phyloP scores from a whole-genome alignment of 2,797 vertebrate species.

The Microctenopoma stevenorrisi region DNA sequence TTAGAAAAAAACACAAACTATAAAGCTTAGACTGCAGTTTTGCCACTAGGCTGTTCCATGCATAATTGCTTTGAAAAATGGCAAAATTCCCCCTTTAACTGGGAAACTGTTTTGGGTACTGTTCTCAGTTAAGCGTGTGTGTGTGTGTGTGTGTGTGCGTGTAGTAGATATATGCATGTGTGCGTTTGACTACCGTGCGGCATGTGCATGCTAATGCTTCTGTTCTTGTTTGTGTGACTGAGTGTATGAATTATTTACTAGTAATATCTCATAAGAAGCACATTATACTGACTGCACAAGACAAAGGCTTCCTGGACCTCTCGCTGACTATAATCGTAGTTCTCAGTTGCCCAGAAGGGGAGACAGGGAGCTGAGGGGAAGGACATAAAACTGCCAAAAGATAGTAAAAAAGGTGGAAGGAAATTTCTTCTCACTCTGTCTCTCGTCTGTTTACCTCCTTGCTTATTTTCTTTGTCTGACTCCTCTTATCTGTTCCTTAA shows the following conservation, averaged over 20 bases:
- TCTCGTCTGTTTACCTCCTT: slow-evolving; percentile 17
- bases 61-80: slow-evolving; percentile 58
- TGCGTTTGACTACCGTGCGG: background rate
- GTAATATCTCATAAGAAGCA: slow-evolving; percentile 72
- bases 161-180: too few species aligned
- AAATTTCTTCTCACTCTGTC: slow-evolving; percentile 12
- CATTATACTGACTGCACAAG: slow-evolving; percentile 68
- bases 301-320: slow-evolving; percentile 69
- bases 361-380: background rate
- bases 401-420: slow-evolving; percentile 16
- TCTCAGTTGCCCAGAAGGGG: slow-evolving; percentile 32
- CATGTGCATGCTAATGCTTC: slow-evolving; percentile 47
- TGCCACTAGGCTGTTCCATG: slow-evolving; percentile 39
- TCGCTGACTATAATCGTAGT: slow-evolving; percentile 66
- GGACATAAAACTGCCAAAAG: slow-evolving; percentile 48
- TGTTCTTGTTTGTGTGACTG: slow-evolving; percentile 57
- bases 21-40: slow-evolving; percentile 50
- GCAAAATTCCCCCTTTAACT: slow-evolving; percentile 63
- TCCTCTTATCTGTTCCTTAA: background rate
- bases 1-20: slow-evolving; percentile 39
- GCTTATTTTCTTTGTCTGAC: background rate
- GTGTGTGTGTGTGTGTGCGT: background rate
- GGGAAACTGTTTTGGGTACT: slow-evolving; percentile 47
- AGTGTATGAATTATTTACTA: slow-evolving; percentile 74
- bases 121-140: slow-evolving; percentile 5